These are phyloP conservation scores for Trinectes maculatus DNA, from an alignment of 2,113 vertebrate species.

Conservation along the genomic window DNA sequence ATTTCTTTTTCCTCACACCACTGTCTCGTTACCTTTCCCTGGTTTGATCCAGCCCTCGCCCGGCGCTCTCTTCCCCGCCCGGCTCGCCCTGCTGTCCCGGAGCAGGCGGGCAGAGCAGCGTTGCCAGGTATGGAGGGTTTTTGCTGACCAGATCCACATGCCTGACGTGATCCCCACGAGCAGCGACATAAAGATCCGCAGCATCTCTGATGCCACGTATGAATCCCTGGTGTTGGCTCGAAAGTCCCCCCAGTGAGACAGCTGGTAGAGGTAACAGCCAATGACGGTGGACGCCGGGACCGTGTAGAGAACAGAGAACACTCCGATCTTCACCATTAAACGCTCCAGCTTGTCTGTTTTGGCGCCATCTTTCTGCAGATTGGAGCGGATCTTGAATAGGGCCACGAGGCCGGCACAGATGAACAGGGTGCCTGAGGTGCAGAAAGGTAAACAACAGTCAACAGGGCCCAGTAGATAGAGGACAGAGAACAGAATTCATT, in stretches of 20 bases:
- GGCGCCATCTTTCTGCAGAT: conserved; percentile 97
- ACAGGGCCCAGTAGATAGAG: background rate
- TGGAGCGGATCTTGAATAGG: conserved; percentile 98
- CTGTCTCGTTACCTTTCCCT: conserved; percentile 93
- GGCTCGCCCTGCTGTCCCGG: conserved; percentile 85
- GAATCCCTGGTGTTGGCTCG: conserved; percentile 89
- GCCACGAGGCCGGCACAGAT: conserved; percentile 96
- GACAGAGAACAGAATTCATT: too few species aligned
- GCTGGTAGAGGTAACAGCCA: conserved; percentile 96
- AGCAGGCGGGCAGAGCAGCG: conserved; percentile 92
- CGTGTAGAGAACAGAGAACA: conserved; percentile 98
- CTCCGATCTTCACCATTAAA: conserved; percentile 98
- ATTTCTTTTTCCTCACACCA: conserved; percentile 82
- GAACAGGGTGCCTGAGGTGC: conserved; percentile 87
- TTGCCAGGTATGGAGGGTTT: conserved; percentile 98
- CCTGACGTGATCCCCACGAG: conserved; percentile 97
- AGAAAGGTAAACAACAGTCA: background rate
- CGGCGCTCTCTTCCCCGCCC: conserved; percentile 85
- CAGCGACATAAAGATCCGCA: conserved; percentile 97
- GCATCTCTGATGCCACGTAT: conserved; percentile 96
- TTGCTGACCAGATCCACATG: conserved; percentile 99
- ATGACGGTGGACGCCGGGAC: conserved; percentile 97
- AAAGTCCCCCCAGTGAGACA: conserved; percentile 94
- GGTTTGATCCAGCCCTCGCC: conserved; percentile 93
- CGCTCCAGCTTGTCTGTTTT: conserved; percentile 98